Conservation (phyloP, 2,113 vertebrate genomes). For the Rhinoptilus africanus region DNA sequence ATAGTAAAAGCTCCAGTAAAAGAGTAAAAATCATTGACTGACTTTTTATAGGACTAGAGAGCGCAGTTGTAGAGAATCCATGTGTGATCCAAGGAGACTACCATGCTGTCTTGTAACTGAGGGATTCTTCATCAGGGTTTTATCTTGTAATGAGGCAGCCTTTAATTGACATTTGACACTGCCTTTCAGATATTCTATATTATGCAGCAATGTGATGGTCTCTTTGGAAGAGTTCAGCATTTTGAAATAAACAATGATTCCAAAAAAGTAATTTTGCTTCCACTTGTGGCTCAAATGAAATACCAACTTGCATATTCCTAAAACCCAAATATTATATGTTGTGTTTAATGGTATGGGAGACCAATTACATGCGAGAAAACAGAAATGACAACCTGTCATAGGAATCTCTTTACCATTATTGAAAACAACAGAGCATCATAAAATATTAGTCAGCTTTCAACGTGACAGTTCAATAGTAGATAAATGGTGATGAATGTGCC, state of each 20-base stretch:
- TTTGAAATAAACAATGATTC: neutral
- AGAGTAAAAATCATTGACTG: neutral
- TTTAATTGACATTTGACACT: neutral
- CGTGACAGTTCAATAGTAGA: neutral
- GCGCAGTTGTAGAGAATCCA: neutral
- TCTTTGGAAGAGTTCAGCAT: neutral
- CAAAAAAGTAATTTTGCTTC: neutral
- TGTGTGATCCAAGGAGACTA: neutral
- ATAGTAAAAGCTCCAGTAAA: neutral
- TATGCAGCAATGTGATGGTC: neutral
- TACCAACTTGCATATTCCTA: neutral
- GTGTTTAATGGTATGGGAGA: neutral
- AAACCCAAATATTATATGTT: neutral
- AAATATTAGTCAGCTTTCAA: neutral
- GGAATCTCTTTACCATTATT: neutral
- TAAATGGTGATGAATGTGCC: neutral
- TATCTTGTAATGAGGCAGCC: neutral
- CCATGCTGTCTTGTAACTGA: neutral
- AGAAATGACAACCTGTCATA: constrained; percentile 1
- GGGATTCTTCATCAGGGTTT: neutral
- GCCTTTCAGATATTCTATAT: neutral
- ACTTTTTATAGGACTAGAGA: neutral
- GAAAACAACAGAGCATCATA: neutral
- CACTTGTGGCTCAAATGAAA: neutral
- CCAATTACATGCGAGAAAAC: constrained; percentile 19